phyloP scores from a whole-genome alignment of 2,113 vertebrate genomes.

The Heterocephalus glaber region DNA sequence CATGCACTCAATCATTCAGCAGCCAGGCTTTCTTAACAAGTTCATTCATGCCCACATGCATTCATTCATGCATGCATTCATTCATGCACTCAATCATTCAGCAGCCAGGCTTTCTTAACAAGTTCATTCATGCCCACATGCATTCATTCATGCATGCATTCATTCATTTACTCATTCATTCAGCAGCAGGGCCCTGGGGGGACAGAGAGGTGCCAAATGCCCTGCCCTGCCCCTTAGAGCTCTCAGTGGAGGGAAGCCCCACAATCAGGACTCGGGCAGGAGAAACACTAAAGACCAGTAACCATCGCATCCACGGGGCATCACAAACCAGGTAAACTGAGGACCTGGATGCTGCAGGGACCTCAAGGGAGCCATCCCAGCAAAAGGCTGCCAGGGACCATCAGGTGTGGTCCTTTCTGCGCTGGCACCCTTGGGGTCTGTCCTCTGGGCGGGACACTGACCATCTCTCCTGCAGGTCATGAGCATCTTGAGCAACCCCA shows the following conservation, averaged over 20 bases:
- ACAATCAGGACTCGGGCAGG: background rate
- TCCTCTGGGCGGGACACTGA: rapidly evolving
- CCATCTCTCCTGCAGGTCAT: conserved; percentile 90
- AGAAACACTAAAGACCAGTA: background rate
- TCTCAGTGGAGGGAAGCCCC: background rate
- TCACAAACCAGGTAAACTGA: background rate
- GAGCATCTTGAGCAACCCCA: conserved; percentile 97
- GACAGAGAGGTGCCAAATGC: background rate
- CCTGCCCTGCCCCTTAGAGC: background rate
- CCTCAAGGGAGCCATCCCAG: background rate
- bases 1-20: background rate
- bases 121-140: background rate
- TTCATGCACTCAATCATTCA: background rate
- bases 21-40: background rate
- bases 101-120: background rate
- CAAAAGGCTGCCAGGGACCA: rapidly evolving
- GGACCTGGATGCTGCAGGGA: background rate
- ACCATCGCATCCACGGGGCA: background rate
- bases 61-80: background rate
- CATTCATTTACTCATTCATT: background rate
- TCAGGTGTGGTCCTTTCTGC: rapidly evolving
- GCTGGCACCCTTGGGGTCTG: rapidly evolving
- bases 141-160: background rate
- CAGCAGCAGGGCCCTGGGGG: background rate
- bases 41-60: background rate